Conservation (phyloP, 2,113 vertebrate genomes). For the Saccopteryx leptura region DNA sequence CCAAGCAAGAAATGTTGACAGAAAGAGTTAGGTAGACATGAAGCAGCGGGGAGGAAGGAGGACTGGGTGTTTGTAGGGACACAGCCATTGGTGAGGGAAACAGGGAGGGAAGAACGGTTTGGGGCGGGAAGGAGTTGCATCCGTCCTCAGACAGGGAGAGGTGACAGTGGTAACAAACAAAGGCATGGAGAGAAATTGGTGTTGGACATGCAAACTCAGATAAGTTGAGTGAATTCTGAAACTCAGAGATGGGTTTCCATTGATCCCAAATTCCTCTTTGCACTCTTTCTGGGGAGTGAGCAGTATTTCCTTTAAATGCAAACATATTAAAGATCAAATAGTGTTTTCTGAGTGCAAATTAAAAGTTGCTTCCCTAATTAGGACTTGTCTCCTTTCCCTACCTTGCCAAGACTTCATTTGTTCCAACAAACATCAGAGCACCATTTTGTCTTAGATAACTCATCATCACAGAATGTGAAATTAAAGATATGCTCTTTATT, state of each 20-base stretch:
- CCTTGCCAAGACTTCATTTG: constrained; percentile 73
- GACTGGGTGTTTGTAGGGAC: not conserved
- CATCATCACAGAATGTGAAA: constrained; percentile 83
- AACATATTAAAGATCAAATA: constrained; percentile 40
- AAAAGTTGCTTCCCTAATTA: constrained; percentile 42
- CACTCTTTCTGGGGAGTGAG: constrained; percentile 12
- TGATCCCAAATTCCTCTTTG: not conserved
- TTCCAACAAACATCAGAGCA: constrained; percentile 65
- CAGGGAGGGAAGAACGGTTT: not conserved
- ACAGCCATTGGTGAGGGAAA: not conserved
- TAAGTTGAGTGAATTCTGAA: not conserved
- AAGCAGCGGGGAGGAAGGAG: not conserved
- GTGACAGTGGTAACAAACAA: not conserved
- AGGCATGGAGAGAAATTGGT: constrained; percentile 2
- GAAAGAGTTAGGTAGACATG: not conserved
- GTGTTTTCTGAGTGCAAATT: constrained; percentile 58
- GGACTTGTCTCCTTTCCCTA: constrained; percentile 53
- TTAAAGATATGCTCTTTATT: constrained; percentile 88
- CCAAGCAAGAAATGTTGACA: not conserved
- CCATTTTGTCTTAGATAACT: constrained; percentile 81
- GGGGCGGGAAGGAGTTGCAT: not conserved
- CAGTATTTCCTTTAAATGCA: constrained; percentile 50
- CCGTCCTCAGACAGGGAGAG: not conserved
- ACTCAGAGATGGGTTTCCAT: not conserved
- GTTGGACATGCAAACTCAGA: not conserved